phyloP scores from a whole-genome alignment of 2,113 vertebrate species.

The Anarrhichthys ocellatus region DNA sequence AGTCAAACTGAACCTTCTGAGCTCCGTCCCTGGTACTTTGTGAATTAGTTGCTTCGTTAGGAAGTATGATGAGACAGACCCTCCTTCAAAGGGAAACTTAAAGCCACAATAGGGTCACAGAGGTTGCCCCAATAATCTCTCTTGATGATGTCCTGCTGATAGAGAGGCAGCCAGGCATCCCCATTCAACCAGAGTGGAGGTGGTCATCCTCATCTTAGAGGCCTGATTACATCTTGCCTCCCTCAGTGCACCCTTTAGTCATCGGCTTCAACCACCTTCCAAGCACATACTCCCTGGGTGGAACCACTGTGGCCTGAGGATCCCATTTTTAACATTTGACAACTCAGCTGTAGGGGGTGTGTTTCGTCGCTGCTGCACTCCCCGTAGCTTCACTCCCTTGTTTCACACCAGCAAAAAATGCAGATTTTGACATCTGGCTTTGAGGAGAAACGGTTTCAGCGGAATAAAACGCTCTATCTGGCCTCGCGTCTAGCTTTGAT shows the following conservation, averaged over 20 bases:
- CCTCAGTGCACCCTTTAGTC: conserved; percentile 66
- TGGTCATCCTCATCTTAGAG: conserved; percentile 69
- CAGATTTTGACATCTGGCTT: conserved; percentile 49
- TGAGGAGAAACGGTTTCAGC: conserved; percentile 15
- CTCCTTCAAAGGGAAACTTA: conserved; percentile 82
- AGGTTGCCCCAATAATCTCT: conserved; percentile 80
- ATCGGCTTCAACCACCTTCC: conserved; percentile 58
- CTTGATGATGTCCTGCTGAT: conserved; percentile 83
- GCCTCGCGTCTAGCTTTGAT: conserved; percentile 37
- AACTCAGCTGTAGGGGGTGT: conserved; percentile 69
- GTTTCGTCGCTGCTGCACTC: conserved; percentile 60
- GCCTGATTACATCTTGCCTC: conserved; percentile 78
- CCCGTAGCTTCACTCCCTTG: conserved; percentile 42
- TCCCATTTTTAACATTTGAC: conserved; percentile 76
- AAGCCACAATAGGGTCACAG: conserved; percentile 77
- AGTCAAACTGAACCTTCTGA: neutral
- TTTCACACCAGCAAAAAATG: conserved; percentile 44
- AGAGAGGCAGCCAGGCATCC: conserved; percentile 76
- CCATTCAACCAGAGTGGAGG: conserved; percentile 62
- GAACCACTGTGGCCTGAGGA: conserved; percentile 70
- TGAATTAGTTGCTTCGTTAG: conserved; percentile 75
- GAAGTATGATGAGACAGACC: conserved; percentile 64
- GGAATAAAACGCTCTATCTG: conserved; percentile 22
- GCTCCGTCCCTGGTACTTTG: conserved; percentile 37
- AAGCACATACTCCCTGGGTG: conserved; percentile 70